phyloP scores from a whole-genome alignment of 2,888 invertebrate genomes.

The Busseola fusca region DNA sequence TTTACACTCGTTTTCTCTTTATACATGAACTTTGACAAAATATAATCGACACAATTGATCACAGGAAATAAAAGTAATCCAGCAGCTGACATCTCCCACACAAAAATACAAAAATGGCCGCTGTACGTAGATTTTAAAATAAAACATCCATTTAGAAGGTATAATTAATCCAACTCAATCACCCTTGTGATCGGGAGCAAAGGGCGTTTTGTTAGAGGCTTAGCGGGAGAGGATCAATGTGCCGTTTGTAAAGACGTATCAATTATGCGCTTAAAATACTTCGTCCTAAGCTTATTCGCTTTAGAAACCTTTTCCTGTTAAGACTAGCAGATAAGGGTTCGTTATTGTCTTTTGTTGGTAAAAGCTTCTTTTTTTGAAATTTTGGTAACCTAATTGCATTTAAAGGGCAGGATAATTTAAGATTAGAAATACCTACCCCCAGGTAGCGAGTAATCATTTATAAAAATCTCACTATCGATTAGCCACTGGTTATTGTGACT shows the following conservation, averaged over 20 bases:
- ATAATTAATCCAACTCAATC: conserved; percentile 62
- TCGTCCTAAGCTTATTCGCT: conserved; percentile 50
- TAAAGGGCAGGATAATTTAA: not conserved
- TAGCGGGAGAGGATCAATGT: conserved; percentile 55
- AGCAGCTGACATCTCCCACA: not conserved
- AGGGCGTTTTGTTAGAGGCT: conserved; percentile 56
- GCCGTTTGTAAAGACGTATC: conserved; percentile 54
- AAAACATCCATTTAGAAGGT: conserved; percentile 45
- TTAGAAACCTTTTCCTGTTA: conserved; percentile 42
- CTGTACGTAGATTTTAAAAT: conserved; percentile 37
- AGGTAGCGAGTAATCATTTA: not conserved
- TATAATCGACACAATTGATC: not conserved
- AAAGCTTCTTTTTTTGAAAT: not conserved
- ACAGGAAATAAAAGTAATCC: conserved; percentile 15
- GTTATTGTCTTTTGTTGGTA: conserved; percentile 6
- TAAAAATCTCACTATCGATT: not conserved
- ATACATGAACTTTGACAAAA: not conserved
- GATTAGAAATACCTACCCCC: not conserved
- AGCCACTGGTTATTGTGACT: not conserved
- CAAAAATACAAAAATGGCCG: conserved; percentile 33
- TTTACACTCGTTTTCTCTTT: no score
- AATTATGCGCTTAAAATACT: conserved; percentile 62
- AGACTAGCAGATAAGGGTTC: conserved; percentile 31
- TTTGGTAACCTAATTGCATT: not conserved
- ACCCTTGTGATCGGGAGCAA: conserved; percentile 51